These are phyloP conservation scores for Pogonocherus hispidulus DNA, from an alignment of 2,888 invertebrate species.

Conservation along the genomic window DNA sequence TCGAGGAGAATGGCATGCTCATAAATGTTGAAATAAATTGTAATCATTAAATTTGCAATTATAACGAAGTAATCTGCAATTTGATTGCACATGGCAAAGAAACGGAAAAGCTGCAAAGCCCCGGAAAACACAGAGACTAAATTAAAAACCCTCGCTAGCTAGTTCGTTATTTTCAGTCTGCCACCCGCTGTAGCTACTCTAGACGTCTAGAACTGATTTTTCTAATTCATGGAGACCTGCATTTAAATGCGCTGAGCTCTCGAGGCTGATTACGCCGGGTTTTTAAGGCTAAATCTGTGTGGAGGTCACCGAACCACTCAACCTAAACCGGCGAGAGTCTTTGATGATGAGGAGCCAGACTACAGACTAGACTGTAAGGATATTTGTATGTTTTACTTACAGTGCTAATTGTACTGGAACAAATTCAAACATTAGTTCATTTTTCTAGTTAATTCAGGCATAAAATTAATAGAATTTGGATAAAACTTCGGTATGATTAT, in stretches of 20 bases:
- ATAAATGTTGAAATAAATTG: too few species aligned
- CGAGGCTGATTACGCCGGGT: constrained; percentile 1
- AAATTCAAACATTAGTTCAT: too few species aligned
- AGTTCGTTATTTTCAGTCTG: constrained; percentile 16
- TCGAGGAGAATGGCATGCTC: too few species aligned
- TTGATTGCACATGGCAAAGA: too few species aligned
- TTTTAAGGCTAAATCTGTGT: constrained; percentile 5
- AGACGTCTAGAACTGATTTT: not conserved
- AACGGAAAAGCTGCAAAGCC: not conserved
- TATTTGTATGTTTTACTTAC: too few species aligned
- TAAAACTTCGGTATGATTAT: too few species aligned
- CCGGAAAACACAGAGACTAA: constrained; percentile 5
- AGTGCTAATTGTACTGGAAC: too few species aligned
- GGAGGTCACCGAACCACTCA: constrained; percentile 1
- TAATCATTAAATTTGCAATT: too few species aligned
- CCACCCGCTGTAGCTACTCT: not conserved
- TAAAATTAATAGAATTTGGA: too few species aligned
- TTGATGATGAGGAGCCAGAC: not conserved
- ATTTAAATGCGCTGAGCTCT: not conserved
- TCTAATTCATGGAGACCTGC: constrained; percentile 3
- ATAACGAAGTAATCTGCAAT: too few species aligned
- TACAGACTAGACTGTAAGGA: not conserved
- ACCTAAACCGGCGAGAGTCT: not conserved
- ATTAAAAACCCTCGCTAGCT: not conserved
- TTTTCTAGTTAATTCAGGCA: too few species aligned